Percentiles rank a stretch among this genome's conserved stretches.
Evolutionary conservation across 1,140 invertebrate species (phyloP).

Genomic region (Leptopilina clavipes): DNA sequence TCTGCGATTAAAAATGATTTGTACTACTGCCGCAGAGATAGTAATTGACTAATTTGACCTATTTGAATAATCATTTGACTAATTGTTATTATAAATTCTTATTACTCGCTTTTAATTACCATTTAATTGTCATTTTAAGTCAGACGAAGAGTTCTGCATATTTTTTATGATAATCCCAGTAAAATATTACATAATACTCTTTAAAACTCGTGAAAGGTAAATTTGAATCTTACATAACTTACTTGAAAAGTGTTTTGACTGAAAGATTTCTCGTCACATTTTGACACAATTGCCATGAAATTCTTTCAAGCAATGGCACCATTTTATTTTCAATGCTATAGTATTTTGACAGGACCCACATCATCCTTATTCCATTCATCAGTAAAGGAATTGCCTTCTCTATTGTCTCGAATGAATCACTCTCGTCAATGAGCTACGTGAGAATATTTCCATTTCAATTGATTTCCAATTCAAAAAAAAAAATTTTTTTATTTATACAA

Average conservation of each 20-base stretch:
- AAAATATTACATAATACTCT: no score
- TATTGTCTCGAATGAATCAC: constrained; percentile 82
- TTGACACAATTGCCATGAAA: constrained; percentile 86
- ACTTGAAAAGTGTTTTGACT: constrained; percentile 82
- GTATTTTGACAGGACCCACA: constrained; percentile 87
- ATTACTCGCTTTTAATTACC: no score
- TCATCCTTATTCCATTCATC: constrained; percentile 88
- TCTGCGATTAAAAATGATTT: no score
- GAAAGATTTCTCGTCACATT: constrained; percentile 84
- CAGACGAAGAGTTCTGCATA: no score
- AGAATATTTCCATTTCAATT: constrained; percentile 36
- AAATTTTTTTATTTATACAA: constrained; percentile 1
- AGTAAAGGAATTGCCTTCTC: constrained; percentile 83
- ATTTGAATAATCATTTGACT: no score
- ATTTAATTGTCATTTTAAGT: no score
- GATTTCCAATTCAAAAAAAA: no score
- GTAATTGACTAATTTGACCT: no score
- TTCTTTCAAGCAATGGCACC: constrained; percentile 84
- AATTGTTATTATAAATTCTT: no score
- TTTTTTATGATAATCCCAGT: no score
- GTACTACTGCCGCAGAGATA: no score
- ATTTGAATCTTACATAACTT: constrained; percentile 4
- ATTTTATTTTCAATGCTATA: constrained; percentile 85
- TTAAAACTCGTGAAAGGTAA: no score
- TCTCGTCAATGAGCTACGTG: constrained; percentile 81